These are phyloP conservation scores for Scyliorhinus canicula DNA, from an alignment of 2,797 vertebrate genomes.

Conservation along the genomic window DNA sequence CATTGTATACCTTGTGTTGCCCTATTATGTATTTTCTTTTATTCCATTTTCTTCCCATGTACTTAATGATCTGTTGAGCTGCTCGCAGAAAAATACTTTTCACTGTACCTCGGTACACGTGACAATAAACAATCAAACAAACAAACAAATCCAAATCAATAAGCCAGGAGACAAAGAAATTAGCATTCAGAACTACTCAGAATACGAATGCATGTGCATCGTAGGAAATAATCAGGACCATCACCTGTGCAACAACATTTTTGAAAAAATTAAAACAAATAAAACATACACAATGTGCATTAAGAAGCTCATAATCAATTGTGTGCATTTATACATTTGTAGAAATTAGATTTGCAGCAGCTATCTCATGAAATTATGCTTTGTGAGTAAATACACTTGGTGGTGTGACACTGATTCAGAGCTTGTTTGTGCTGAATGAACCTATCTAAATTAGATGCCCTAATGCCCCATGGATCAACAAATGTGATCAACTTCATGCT, in stretches of 20 bases:
- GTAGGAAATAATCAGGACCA: background rate
- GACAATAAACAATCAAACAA: too few relatives aligned
- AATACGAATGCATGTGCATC: background rate
- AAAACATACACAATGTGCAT: background rate
- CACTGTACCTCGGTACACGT: too few relatives aligned
- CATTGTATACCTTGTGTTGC: too few relatives aligned
- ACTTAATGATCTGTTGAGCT: too few relatives aligned
- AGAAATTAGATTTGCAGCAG: background rate
- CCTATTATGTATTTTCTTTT: too few relatives aligned
- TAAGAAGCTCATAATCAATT: background rate
- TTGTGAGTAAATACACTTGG: background rate
- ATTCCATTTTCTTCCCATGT: too few relatives aligned
- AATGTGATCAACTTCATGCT: too few relatives aligned
- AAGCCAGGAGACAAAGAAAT: too few relatives aligned
- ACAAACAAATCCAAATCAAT: too few relatives aligned
- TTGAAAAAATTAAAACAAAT: background rate
- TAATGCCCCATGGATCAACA: too few relatives aligned
- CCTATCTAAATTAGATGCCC: too few relatives aligned
- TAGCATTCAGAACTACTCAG: background rate
- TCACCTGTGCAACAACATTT: background rate
- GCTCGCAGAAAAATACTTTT: too few relatives aligned
- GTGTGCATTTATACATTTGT: background rate
- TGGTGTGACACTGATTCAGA: background rate
- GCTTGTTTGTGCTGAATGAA: background rate
- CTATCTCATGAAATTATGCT: background rate